Evolutionary conservation across 2,888 invertebrate genomes (phyloP).

Genomic region (Heliconius cydno): DNA sequence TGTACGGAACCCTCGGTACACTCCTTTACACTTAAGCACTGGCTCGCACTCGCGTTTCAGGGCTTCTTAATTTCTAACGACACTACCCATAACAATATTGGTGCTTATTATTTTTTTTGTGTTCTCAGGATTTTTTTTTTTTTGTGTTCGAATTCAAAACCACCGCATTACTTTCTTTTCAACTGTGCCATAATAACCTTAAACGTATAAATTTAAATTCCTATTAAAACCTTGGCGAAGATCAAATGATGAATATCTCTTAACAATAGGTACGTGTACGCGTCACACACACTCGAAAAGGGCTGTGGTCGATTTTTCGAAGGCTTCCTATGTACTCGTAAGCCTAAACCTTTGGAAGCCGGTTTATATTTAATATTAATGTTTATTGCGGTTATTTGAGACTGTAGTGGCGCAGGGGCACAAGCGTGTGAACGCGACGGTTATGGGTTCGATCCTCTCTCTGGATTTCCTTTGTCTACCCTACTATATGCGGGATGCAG

Average conservation of each 20-base stretch:
- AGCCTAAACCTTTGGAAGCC: background rate
- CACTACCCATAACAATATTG: too few species aligned
- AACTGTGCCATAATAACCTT: background rate
- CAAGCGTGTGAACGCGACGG: too few species aligned
- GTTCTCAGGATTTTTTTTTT: background rate
- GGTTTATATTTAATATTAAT: slow-evolving; percentile 3
- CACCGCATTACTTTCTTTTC: background rate
- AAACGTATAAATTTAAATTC: slow-evolving; percentile 14
- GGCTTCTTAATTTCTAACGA: too few species aligned
- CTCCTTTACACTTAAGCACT: too few species aligned
- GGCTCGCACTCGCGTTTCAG: too few species aligned
- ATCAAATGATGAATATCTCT: slow-evolving; percentile 19
- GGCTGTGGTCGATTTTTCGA: slow-evolving; percentile 11
- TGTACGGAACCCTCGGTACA: too few species aligned
- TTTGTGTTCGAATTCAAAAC: background rate
- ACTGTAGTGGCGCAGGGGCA: too few species aligned
- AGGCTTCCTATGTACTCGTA: background rate
- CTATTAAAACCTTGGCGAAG: background rate
- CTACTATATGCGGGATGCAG: too few species aligned
- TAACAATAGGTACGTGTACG: background rate
- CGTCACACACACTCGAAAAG: slow-evolving; percentile 13
- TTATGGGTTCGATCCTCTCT: too few species aligned
- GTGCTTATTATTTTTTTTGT: too few species aligned
- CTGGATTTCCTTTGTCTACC: too few species aligned
- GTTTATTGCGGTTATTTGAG: too few species aligned